Evolutionary conservation across 2,888 invertebrate species (phyloP).

Genomic region (Pristionchus exspectatus): DNA sequence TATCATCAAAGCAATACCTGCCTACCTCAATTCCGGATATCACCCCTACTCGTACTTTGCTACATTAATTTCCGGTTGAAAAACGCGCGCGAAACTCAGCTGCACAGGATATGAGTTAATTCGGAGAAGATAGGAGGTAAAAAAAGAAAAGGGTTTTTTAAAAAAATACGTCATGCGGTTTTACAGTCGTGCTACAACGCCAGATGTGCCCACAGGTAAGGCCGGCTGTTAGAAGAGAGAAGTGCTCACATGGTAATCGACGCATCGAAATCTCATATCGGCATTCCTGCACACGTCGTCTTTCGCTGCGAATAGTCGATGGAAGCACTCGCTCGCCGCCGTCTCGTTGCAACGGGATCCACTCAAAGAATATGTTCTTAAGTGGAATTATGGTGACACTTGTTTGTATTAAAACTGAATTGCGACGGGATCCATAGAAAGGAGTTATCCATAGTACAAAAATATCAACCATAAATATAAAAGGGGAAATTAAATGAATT

Average conservation of each 20-base stretch:
- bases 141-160: neutral
- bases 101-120: neutral
- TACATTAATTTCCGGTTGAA: neutral
- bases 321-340: slow-evolving; percentile 66
- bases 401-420: too few relatives aligned
- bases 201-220: neutral
- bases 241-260: slow-evolving; percentile 66
- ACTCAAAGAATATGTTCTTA: slow-evolving; percentile 46
- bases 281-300: slow-evolving; percentile 65
- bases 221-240: neutral
- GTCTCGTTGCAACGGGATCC: slow-evolving; percentile 66
- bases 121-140: neutral
- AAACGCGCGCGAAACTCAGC: neutral
- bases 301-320: slow-evolving; percentile 65
- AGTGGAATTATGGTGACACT: neutral
- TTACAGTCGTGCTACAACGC: too few relatives aligned
- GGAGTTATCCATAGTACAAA: too few relatives aligned
- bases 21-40: neutral
- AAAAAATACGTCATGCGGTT: too few relatives aligned
- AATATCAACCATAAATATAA: too few relatives aligned
- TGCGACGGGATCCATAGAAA: neutral
- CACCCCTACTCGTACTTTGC: neutral
- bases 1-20: neutral
- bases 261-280: slow-evolving; percentile 66
- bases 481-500: too few relatives aligned